These are phyloP conservation scores for Tetramorium simillimum DNA, from an alignment of 1,140 invertebrate species.

Conservation along the genomic window DNA sequence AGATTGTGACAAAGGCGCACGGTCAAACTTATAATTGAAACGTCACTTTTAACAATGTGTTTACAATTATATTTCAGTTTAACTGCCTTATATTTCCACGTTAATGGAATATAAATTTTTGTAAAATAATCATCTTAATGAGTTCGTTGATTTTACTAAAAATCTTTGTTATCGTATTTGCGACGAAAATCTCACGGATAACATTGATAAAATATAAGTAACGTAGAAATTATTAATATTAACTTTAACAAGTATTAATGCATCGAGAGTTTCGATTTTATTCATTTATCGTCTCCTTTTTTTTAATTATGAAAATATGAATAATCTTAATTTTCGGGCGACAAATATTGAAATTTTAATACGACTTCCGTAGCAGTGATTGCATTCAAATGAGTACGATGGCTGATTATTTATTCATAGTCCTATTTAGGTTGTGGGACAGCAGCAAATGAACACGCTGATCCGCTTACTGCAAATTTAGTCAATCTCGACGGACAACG, in stretches of 20 bases:
- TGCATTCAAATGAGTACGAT: slow-evolving; percentile 23
- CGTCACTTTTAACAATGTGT: not conserved
- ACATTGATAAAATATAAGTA: not conserved
- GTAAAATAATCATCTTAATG: slow-evolving; percentile 2
- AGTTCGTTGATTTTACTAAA: not conserved
- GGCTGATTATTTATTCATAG: slow-evolving; percentile 49
- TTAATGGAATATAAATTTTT: not conserved
- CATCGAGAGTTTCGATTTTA: not conserved
- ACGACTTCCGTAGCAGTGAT: not conserved
- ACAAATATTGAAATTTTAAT: slow-evolving; percentile 34
- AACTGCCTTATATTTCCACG: not conserved
- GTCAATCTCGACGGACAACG: slow-evolving; percentile 73
- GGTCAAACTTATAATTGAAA: not conserved
- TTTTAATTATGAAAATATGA: not conserved
- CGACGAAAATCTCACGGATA: not conserved
- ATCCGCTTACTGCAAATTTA: slow-evolving; percentile 74
- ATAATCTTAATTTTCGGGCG: not conserved
- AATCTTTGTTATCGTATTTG: not conserved
- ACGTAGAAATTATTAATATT: not conserved
- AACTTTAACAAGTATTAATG: not conserved
- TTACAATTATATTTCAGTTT: not conserved
- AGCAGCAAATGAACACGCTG: slow-evolving; percentile 66
- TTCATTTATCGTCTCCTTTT: not conserved
- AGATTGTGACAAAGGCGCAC: too few relatives aligned
- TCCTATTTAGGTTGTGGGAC: slow-evolving; percentile 70